phyloP scores from a whole-genome alignment of 2,797 vertebrate species.

The Rhynchonycteris naso region DNA sequence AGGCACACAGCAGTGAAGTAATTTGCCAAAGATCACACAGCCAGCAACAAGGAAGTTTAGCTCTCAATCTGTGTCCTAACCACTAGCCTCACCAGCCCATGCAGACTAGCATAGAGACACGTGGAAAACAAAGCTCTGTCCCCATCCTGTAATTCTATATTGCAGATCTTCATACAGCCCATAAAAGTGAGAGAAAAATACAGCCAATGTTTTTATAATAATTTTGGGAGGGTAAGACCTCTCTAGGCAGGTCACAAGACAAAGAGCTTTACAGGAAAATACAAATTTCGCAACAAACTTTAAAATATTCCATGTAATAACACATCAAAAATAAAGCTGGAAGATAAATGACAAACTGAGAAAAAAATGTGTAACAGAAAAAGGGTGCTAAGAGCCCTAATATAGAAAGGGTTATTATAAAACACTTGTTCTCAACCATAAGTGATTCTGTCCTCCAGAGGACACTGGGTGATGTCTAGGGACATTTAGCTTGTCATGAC shows the following conservation, averaged over 20 bases:
- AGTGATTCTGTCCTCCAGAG: not conserved
- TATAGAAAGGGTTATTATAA: not conserved
- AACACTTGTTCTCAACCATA: not conserved
- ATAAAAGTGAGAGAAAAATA: not conserved
- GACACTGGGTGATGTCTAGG: not conserved
- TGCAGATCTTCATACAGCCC: not conserved
- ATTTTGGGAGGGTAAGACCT: not conserved
- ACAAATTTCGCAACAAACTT: not conserved
- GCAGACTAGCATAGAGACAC: accelerated
- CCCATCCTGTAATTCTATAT: not conserved
- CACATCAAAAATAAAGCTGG: constrained; percentile 48
- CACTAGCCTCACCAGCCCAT: not conserved
- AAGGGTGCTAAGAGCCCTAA: not conserved
- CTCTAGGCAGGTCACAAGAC: not conserved
- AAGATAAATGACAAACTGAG: not conserved
- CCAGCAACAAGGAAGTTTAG: too few species aligned
- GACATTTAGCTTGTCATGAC: not conserved
- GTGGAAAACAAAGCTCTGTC: accelerated
- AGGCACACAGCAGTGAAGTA: not conserved
- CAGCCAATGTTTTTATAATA: accelerated
- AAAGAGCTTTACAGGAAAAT: not conserved
- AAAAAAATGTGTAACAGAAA: not conserved
- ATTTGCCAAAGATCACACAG: not conserved
- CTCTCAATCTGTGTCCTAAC: not conserved
- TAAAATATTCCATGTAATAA: not conserved